Conservation (phyloP, 2,888 invertebrate species). For the Latheticus oryzae region DNA sequence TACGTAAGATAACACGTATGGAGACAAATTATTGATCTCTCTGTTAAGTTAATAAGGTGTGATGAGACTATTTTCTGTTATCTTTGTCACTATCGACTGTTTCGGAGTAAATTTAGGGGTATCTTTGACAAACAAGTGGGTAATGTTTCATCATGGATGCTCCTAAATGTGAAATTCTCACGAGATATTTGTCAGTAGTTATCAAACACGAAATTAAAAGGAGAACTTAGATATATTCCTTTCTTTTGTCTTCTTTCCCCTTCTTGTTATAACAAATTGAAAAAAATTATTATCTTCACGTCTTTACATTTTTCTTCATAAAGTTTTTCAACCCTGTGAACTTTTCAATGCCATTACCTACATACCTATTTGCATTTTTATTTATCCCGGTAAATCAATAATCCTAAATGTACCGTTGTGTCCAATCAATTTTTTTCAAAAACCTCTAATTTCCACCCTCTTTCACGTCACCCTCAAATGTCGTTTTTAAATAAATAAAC, state of each 20-base stretch:
- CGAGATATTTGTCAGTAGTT: too few species aligned
- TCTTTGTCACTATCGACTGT: conserved; percentile 11
- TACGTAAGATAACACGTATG: conserved; percentile 3
- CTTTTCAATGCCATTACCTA: background rate
- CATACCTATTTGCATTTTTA: conserved; percentile 4
- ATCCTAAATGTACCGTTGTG: background rate
- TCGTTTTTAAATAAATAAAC: conserved; percentile 7
- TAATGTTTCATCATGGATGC: conserved; percentile 7
- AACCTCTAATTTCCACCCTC: background rate
- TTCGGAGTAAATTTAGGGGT: conserved; percentile 15
- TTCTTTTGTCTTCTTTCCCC: background rate
- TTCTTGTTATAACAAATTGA: background rate
- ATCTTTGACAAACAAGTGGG: conserved; percentile 18
- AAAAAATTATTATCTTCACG: too few species aligned
- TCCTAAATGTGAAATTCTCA: background rate
- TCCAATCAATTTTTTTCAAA: conserved; percentile 1
- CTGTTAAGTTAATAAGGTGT: conserved; percentile 49
- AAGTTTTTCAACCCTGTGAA: background rate
- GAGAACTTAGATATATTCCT: too few species aligned
- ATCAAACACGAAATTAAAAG: too few species aligned
- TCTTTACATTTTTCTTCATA: too few species aligned
- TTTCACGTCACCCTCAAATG: background rate
- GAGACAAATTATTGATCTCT: conserved; percentile 48
- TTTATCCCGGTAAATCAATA: background rate
- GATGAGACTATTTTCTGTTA: conserved; percentile 24